Conservation (phyloP, 2,888 invertebrate genomes). For the Brachypalpus laphriformis region DNA sequence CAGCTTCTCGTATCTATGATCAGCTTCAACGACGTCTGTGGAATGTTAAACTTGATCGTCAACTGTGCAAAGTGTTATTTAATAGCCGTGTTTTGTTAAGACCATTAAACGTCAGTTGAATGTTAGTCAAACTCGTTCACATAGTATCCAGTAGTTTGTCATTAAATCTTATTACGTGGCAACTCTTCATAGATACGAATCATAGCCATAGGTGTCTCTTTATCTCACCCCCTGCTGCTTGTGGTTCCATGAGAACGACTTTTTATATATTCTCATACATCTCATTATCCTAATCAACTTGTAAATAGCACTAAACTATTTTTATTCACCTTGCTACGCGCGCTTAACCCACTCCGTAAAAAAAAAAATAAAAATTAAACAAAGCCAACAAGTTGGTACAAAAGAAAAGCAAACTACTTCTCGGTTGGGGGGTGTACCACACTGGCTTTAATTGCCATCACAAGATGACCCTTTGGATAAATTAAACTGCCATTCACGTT, state of each 20-base stretch:
- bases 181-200: not conserved
- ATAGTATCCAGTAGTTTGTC: not conserved
- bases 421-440: constrained; percentile 67
- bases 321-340: not conserved
- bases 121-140: not conserved
- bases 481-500: constrained; percentile 73
- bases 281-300: constrained; percentile 45
- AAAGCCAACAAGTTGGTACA: not conserved
- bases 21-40: not conserved
- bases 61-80: no score
- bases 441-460: constrained; percentile 69
- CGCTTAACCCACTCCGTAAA: not conserved
- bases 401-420: constrained; percentile 44
- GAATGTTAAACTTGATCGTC: no score
- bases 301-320: constrained; percentile 26
- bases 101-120: not conserved
- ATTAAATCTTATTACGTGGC: not conserved
- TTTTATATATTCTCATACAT: constrained; percentile 7
- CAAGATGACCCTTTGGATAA: constrained; percentile 73
- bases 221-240: not conserved
- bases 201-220: not conserved
- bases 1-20: no score
- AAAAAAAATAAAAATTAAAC: constrained; percentile 4
- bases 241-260: not conserved
- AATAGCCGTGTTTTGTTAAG: not conserved